Evolutionary conservation across 1,140 invertebrate species (phyloP).

Genomic region (Piezodorus guildinii): DNA sequence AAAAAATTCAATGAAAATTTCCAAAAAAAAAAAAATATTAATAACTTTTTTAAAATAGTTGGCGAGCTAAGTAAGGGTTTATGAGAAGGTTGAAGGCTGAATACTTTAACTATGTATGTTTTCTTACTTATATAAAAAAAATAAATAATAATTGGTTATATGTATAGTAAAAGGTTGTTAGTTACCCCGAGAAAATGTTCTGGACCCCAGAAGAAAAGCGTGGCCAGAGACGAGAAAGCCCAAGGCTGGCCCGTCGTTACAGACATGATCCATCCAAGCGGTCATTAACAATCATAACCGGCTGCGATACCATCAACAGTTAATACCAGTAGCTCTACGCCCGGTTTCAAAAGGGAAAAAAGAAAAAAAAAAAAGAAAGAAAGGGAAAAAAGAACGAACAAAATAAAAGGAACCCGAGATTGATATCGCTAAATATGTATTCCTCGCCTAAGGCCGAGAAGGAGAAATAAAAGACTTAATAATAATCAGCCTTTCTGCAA

Average conservation of each 20-base stretch:
- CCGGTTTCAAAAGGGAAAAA: not conserved
- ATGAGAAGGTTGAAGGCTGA: too few relatives aligned
- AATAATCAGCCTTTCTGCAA: constrained; percentile 1
- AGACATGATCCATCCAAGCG: not conserved
- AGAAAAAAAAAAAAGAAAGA: not conserved
- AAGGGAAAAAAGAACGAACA: not conserved
- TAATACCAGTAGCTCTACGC: not conserved
- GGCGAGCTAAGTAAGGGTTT: too few relatives aligned
- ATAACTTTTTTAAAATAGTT: too few relatives aligned
- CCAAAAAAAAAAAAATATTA: too few relatives aligned
- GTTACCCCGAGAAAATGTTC: too few relatives aligned
- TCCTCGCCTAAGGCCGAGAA: not conserved
- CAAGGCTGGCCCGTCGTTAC: not conserved
- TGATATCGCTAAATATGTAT: not conserved
- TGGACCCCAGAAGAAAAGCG: too few relatives aligned
- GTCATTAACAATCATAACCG: not conserved
- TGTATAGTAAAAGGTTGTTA: too few relatives aligned
- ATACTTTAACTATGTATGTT: too few relatives aligned
- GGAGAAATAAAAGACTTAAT: not conserved
- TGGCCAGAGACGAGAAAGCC: too few relatives aligned
- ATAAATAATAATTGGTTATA: too few relatives aligned
- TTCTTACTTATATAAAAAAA: too few relatives aligned
- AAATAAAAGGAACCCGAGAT: not conserved
- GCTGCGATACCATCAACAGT: not conserved
- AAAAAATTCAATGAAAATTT: too few relatives aligned